A percentile compares a stretch with the other conserved stretches of the same genome.
These are phyloP conservation scores for Stictonetta naevosa DNA, from an alignment of 2,113 vertebrate genomes.

Conservation along the genomic window DNA sequence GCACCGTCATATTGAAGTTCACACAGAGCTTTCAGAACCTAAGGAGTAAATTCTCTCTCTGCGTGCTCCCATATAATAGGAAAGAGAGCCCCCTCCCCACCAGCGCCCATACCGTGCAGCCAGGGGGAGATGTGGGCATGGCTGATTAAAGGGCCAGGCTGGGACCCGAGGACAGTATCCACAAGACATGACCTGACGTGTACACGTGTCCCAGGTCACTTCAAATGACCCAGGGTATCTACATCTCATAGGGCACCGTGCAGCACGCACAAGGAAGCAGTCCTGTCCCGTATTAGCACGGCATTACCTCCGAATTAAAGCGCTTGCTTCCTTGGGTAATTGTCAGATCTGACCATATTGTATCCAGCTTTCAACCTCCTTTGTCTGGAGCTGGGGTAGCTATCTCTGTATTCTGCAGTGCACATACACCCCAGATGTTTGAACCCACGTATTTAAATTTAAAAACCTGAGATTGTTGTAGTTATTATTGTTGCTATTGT, in stretches of 20 bases:
- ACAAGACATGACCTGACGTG: background rate
- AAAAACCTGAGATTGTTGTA: background rate
- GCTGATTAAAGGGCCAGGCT: background rate
- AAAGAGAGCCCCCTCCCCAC: background rate
- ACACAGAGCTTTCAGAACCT: background rate
- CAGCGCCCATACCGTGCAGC: fast-evolving
- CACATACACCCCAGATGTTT: background rate
- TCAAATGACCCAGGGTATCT: background rate
- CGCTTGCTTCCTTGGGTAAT: background rate
- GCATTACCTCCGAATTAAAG: background rate
- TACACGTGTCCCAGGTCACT: background rate
- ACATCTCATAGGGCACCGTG: background rate
- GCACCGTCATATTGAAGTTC: background rate
- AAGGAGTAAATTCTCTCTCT: constrained; percentile 32
- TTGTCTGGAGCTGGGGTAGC: background rate
- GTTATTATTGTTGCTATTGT: background rate
- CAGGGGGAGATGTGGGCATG: background rate
- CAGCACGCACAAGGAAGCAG: background rate
- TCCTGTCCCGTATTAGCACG: background rate
- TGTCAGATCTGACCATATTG: background rate
- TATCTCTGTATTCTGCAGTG: background rate
- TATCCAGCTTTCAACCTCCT: background rate
- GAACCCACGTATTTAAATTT: background rate
- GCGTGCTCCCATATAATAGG: background rate
- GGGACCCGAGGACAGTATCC: background rate